A percentile compares a stretch with the other conserved stretches of the same genome.
These are phyloP conservation scores for Trichoplusia ni DNA, from an alignment of 1,140 invertebrate genomes.

Conservation along the genomic window DNA sequence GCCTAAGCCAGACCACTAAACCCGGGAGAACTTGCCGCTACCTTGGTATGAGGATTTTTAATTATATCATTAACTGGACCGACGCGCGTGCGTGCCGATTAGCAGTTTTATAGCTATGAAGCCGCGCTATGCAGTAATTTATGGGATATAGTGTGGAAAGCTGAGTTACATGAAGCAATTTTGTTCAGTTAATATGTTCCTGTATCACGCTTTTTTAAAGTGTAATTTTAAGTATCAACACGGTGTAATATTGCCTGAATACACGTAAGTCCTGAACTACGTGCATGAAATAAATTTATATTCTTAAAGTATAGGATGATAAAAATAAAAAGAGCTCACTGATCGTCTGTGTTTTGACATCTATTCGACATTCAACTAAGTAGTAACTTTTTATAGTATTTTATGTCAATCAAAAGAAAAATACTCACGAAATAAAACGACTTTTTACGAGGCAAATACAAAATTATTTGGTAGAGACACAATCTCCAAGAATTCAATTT, in stretches of 20 bases:
- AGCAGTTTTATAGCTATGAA: constrained; percentile 53
- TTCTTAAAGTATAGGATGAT: no score
- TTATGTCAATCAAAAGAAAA: no score
- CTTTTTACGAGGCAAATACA: neutral
- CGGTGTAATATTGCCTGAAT: neutral
- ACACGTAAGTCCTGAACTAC: neutral
- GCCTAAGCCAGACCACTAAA: constrained; percentile 55
- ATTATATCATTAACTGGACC: constrained; percentile 72
- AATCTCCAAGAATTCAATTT: neutral
- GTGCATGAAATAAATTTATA: neutral
- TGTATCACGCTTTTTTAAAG: constrained; percentile 20
- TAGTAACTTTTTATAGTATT: no score
- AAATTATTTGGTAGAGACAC: no score
- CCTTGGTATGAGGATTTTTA: constrained; percentile 69
- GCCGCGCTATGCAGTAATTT: constrained; percentile 63
- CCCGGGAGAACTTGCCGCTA: constrained; percentile 46
- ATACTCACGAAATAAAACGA: no score
- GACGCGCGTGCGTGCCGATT: constrained; percentile 68
- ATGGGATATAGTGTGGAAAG: constrained; percentile 43
- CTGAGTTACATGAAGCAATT: constrained; percentile 46
- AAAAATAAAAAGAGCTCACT: no score
- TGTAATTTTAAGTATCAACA: constrained; percentile 17
- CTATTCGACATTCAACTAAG: no score
- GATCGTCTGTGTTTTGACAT: no score
- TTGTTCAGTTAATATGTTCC: constrained; percentile 22